Percentiles rank a stretch among this genome's conserved stretches.
phyloP scores from a whole-genome alignment of 2,113 vertebrate species.

The Physeter macrocephalus region DNA sequence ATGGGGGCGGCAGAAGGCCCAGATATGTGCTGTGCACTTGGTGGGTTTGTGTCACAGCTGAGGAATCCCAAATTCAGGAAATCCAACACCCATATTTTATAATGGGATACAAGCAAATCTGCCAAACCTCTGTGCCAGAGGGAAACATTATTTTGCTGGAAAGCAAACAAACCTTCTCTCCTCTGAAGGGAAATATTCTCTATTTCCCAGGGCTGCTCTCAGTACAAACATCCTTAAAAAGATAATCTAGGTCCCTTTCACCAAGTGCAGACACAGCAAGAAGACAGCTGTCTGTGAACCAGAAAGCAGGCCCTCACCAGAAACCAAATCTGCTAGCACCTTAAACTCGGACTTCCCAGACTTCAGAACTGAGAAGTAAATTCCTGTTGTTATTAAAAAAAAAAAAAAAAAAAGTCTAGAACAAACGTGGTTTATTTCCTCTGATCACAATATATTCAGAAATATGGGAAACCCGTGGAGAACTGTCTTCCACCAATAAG shows the following conservation, averaged over 20 bases:
- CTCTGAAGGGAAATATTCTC: not conserved
- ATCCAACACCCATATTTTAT: not conserved
- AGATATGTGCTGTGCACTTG: not conserved
- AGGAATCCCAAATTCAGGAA: not conserved
- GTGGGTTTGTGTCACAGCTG: not conserved
- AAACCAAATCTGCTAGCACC: too few species aligned
- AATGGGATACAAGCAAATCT: not conserved
- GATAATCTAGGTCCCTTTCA: not conserved
- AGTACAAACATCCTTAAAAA: not conserved
- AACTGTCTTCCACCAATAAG: not conserved
- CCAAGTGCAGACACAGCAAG: too few species aligned
- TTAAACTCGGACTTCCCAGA: too few species aligned
- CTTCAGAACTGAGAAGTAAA: too few species aligned
- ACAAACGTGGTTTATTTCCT: not conserved
- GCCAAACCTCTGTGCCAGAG: not conserved
- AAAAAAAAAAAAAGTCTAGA: not conserved
- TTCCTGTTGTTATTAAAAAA: too few species aligned
- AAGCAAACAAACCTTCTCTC: not conserved
- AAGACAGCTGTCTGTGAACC: too few species aligned
- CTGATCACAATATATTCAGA: not conserved
- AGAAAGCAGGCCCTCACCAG: too few species aligned
- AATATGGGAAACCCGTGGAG: not conserved
- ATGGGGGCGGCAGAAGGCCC: not conserved
- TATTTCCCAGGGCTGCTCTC: not conserved
- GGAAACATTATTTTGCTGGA: not conserved